Base-by-base conservation (phyloP, 2,113 vertebrate species). In the Menidia beryllina region DNA sequence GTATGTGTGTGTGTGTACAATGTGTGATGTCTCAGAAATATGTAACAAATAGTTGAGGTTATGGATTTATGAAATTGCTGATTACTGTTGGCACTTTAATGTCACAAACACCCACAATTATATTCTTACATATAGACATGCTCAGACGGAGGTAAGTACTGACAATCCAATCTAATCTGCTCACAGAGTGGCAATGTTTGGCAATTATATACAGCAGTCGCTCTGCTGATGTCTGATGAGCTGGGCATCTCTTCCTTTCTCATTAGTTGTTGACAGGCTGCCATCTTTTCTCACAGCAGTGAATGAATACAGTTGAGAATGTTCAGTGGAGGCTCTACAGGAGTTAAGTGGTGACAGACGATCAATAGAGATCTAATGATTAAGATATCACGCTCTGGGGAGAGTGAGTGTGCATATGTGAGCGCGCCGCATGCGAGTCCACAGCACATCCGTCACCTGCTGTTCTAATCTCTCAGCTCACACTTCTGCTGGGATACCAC, bases 291-390 rank as follows among this genome's bases (percentile, higher is more conserved):
- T 75, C 54, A 80, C 68, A 55, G 26, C 7, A 27, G 69, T 24
- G 67, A 75, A 66, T 57, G 67, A 80, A 84, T 69, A 69, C 72
- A 63, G 81, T 43, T 12, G 47, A n/a, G 55, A 55, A 54, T 49
- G 66, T 64, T 86, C 65, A 75, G 69, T 26, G 56, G 73, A 69
- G 55, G 64, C 76, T 73, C 54, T 68, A 47, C 48, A 69, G 59
- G 50, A 81, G 58, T 47, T 75, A 57, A 81, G 81, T 71, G 63
- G 78, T 77, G 74, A 83, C 81, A 83, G 69, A 55, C 5, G n/a
- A 86, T 88, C 85, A 77, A 87, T 89, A 65, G 62, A 79, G 38
- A 74, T 70, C 24, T 72, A 78, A 75, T 84, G 82, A 89, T 85
- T 73, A 70, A 39, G 67, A 81, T 73, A 78, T 83, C 77, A 59